Evolutionary conservation across 2,113 vertebrate species (phyloP), one percentile per base, ranked within the genome.

Genomic region (Hippocampus abdominalis): DNA sequence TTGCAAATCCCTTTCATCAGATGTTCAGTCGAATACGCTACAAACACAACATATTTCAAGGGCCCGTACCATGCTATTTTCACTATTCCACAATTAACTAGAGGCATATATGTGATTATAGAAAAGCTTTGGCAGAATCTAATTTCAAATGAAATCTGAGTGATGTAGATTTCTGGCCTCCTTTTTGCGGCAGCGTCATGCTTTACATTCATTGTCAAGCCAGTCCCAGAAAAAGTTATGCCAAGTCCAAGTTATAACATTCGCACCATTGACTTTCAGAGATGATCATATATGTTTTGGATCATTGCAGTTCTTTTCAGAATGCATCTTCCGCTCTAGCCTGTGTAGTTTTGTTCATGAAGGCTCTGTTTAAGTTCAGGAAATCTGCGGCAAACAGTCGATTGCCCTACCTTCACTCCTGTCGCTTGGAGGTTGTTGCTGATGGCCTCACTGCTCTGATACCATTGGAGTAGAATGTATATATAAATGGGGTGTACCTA

Each of bases 301-400:
- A 54, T 54, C 51, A 54, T 54, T 2, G 51, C 51, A 54, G 20
- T 74, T 77, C 13, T 73, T 83, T 68, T 65, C 46, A 49, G 32
- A 36, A 36, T 44, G 12, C 42, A 44, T 44, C 42, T 44, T 53
- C 20, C n/a, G 8, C 15, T 53, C 49, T 53, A 53, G 8, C 49
- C 49, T 21, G 2, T 21, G 21, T 9, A 16, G 6, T 53, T 53
- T 53, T 53, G 18, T 53, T 53, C 20, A 53, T n/a, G 49, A n/a
- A 53, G 8, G 5, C 32, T 36, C 32, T 36, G 32, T 7, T 32
- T 32, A 32, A 32, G 3, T 3, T 32, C 29, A 32, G 29, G 29
- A 32, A 32, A 32, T 51, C 18, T 51, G 16, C 20, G 16, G 49
- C 18, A 21, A 20, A 18, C 20, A 51, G 20, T 51, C n/a, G 20